These are phyloP conservation scores for Gymnothorax reevesii DNA, from an alignment of 2,797 vertebrate genomes.

Conservation along the genomic window DNA sequence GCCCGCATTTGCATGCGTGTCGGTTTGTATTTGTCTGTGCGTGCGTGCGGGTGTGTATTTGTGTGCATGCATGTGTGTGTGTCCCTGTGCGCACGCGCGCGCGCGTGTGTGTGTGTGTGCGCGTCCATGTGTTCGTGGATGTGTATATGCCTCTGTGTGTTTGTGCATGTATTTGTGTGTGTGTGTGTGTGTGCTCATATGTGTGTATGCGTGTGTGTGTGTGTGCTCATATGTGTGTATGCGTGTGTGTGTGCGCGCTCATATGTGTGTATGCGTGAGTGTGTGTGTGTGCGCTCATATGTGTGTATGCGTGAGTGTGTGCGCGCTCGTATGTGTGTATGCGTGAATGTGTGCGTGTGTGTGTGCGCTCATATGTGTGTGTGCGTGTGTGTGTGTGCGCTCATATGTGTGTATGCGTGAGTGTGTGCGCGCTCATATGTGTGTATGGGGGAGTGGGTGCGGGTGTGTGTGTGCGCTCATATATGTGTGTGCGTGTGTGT, in stretches of 20 bases:
- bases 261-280: not conserved
- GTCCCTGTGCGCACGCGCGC: no score
- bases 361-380: not conserved
- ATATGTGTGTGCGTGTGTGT: not conserved
- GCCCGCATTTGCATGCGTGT: no score
- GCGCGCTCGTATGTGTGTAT: not conserved
- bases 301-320: conserved; percentile 21
- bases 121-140: not conserved
- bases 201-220: conserved; percentile 18
- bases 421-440: not conserved
- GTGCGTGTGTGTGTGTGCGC: conserved; percentile 1
- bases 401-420: not conserved
- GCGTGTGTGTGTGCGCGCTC: conserved; percentile 41
- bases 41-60: no score
- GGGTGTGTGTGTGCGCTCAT: not conserved
- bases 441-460: not conserved
- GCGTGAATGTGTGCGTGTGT: not conserved
- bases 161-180: not conserved
- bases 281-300: not conserved
- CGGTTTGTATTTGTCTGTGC: no score
- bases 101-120: no score
- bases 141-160: conserved; percentile 4
- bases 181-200: conserved; percentile 12
- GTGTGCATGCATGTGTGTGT: no score
- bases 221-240: conserved; percentile 13